Base-by-base conservation (phyloP, 2,113 vertebrate species). In the Pimephales promelas region DNA sequence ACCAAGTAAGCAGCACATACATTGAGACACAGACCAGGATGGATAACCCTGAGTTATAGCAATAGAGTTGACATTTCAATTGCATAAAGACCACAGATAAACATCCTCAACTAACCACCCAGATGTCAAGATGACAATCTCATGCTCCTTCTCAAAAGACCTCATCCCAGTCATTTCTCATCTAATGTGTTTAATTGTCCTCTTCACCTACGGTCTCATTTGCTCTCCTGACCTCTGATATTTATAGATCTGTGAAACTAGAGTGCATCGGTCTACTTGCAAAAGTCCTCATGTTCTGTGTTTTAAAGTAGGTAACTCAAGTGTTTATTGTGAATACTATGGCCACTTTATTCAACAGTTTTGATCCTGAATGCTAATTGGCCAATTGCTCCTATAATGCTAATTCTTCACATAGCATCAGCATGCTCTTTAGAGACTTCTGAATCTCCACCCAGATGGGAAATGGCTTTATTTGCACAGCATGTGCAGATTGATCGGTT, bases 171-270 rank as follows among this genome's bases (percentile, higher is more conserved):
- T 4, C 4, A 4, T 66, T 54, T 54, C 52, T 54, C 18, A 18
- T 18, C 52, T 20, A 16, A 57, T n/a, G 18, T 11, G 64, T 68
- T 34, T 68, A 28, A 14, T 52, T 52, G 24, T 28, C 11, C 22
- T 47, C 22, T 47, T 72, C 40, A 22, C 6, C 5, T 47, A 59
- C 24, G 34, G 83, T 40, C 36, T 81, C 86, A 84, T 54, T 89
- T 87, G n/a, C 14, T 80, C 72, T 82, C 70, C 68, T 88, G 82
- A 7, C 75, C 86, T 40, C 22, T 14, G 90, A 86, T 93, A 93
- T 93, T 92, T 91, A 90, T 92, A 93, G 92, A 86, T 81, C 28
- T 31, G 54, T 88, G 91, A 90, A 91, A 92, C 62, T 71, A 79
- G 92, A 91, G 89, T 88, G 88, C 84, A 76, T 22, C 11, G 26